These are phyloP conservation scores for Ataeniobius toweri DNA, from an alignment of 2,797 vertebrate species.

Conservation along the genomic window DNA sequence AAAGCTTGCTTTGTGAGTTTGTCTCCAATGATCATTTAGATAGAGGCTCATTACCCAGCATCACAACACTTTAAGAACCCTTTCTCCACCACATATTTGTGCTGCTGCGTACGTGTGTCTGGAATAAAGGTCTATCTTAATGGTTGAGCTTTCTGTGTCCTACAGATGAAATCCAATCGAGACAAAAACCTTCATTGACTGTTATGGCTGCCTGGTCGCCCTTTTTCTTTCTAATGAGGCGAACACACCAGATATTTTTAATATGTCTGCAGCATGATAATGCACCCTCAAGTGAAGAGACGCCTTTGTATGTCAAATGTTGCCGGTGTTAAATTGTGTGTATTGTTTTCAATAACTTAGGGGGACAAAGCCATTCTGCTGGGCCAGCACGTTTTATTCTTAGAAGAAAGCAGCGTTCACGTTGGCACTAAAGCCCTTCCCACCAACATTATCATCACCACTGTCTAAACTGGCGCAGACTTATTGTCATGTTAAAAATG, in stretches of 20 bases:
- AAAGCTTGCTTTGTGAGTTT: constrained; percentile 99
- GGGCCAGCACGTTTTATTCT: constrained; percentile 77
- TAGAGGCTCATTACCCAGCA: constrained; percentile 99
- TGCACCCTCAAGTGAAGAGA: constrained; percentile 86
- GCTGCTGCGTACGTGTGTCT: constrained; percentile 37
- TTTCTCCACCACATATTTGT: constrained; percentile 84
- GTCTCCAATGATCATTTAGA: constrained; percentile 99
- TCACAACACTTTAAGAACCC: constrained; percentile 99
- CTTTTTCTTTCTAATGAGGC: constrained; percentile 78
- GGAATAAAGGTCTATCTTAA: constrained; percentile 99
- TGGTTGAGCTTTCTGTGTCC: constrained; percentile 96
- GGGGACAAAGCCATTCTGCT: constrained; percentile 81
- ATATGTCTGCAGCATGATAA: constrained; percentile 86
- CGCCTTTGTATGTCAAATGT: constrained; percentile 83
- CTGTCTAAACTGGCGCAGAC: constrained; percentile 62
- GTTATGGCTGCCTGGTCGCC: constrained; percentile 90
- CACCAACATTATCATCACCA: neutral
- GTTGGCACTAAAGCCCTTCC: constrained; percentile 62
- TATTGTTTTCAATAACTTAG: constrained; percentile 89
- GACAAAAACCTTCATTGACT: constrained; percentile 94
- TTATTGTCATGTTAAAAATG: constrained; percentile 82
- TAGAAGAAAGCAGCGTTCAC: constrained; percentile 57
- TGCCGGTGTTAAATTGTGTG: constrained; percentile 86
- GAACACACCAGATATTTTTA: constrained; percentile 93
- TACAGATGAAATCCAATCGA: constrained; percentile 98